A percentile compares a stretch with the other conserved stretches of the same genome.
These are phyloP conservation scores for Mimas tiliae DNA, from an alignment of 2,888 invertebrate genomes.

Conservation along the genomic window DNA sequence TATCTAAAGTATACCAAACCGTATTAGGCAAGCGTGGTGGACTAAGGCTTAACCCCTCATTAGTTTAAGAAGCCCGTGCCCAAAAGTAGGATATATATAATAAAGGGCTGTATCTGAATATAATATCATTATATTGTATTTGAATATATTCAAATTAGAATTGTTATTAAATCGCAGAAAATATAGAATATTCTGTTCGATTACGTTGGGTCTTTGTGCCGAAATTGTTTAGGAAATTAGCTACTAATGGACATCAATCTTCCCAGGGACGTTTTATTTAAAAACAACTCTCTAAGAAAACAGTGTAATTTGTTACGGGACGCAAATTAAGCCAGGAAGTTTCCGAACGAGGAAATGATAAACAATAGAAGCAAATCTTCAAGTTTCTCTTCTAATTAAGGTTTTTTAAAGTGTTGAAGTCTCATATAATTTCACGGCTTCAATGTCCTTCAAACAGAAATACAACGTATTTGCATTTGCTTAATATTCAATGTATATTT, in stretches of 20 bases:
- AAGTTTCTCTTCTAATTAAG: slow-evolving; percentile 22
- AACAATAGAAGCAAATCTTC: slow-evolving; percentile 42
- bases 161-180: slow-evolving; percentile 22
- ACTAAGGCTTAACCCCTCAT: too few relatives aligned
- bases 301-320: slow-evolving; percentile 66
- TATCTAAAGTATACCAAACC: too few relatives aligned
- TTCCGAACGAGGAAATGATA: slow-evolving; percentile 55
- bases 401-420: too few relatives aligned
- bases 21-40: too few relatives aligned
- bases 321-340: slow-evolving; percentile 66
- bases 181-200: slow-evolving; percentile 45
- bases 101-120: too few relatives aligned
- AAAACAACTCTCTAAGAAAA: slow-evolving; percentile 59
- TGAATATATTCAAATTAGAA: background rate
- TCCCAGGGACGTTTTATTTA: slow-evolving; percentile 58
- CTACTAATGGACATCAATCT: slow-evolving; percentile 72
- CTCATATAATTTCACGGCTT: too few relatives aligned
- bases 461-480: too few relatives aligned
- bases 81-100: too few relatives aligned
- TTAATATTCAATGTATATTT: too few relatives aligned
- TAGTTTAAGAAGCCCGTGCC: too few relatives aligned
- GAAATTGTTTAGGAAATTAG: slow-evolving; percentile 64
- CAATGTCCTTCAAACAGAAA: too few relatives aligned
- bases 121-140: too few relatives aligned
- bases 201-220: slow-evolving; percentile 45